phyloP scores from a whole-genome alignment of 1,140 invertebrate species.

The Oryctes rhinoceros region DNA sequence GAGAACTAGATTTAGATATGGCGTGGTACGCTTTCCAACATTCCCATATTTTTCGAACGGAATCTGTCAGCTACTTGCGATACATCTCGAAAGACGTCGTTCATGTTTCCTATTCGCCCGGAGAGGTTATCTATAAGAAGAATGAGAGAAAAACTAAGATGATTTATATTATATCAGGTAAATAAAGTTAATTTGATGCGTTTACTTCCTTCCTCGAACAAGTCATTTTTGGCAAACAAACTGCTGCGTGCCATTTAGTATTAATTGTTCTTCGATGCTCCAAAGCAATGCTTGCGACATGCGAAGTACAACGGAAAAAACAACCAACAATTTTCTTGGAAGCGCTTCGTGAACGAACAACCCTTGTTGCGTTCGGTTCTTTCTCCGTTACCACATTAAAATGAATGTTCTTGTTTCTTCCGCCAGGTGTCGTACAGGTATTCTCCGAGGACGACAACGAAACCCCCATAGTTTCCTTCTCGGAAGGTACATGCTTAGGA shows the following conservation, averaged over 20 bases:
- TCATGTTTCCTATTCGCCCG: constrained; percentile 19
- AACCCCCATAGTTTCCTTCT: constrained; percentile 45
- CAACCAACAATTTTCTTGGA: no score
- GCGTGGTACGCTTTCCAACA: constrained; percentile 45
- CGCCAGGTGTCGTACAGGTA: constrained; percentile 44
- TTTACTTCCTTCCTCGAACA: no score
- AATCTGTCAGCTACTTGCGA: constrained; percentile 40
- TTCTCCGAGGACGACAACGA: constrained; percentile 48
- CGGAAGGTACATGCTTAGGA: constrained; percentile 46
- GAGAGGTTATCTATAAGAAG: constrained; percentile 40
- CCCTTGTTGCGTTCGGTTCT: no score
- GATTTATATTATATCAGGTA: constrained; percentile 44
- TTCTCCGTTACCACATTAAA: not conserved
- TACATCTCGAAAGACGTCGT: constrained; percentile 21
- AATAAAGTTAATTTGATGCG: not conserved
- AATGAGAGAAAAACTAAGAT: constrained; percentile 39
- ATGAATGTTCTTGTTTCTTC: not conserved
- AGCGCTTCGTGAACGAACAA: no score
- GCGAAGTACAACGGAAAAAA: no score
- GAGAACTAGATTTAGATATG: constrained; percentile 44
- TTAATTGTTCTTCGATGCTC: no score
- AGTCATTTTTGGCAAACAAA: no score
- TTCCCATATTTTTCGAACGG: constrained; percentile 43
- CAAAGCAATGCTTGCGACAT: no score
- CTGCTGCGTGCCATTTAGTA: no score